Evolutionary conservation across 1,140 invertebrate species (phyloP), one percentile per base, ranked within the genome.

Genomic region (Drosophila virilis): DNA sequence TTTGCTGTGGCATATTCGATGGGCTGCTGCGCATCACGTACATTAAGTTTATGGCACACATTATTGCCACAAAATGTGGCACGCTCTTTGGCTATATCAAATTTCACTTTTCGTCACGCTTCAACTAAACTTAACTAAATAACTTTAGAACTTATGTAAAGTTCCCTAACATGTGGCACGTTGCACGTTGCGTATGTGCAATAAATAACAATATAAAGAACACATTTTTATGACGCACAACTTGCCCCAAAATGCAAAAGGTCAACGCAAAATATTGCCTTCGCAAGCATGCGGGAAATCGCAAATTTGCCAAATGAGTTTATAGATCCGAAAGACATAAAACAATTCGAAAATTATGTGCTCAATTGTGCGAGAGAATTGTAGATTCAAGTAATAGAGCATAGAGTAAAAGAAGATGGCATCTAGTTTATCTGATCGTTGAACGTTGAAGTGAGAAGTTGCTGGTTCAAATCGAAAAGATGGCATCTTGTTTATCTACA

Each of bases 131-230:
- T 48, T 61, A 17, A 32, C 9, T 22, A 2, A 46, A 60, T 1
- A 22, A 42, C 38, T 38, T 61, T 37, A 35, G 9, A 60, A 32
- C 45, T 60, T 35, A 35, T 59, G n/a, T 22, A 35, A 32, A 37
- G 28, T 28, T 2, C 22, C 22, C 22, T 3, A 28, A 28, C 4
- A 28, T 42, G 51, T 8, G 28, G 46, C 32, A 54, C 48, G 28
- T 51, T 32, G 28, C 35, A 72, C 45, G 55, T 58, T 70, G 72
- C 72, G 72, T 74, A 74, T 70, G 67, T 38, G 67, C 72, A 64
- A 74, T 74, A 71, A 74, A 74, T 64, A 42, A 60, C 10, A 45
- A 17, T 9, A 48, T 48, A 9, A 55, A 48, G 22, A 38, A 50
- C 15, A 10, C 17, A 50, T 37, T 54, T 68, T 67, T 51, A 68